Conservation (phyloP, 1,140 invertebrate genomes). For the Oscheius sp. region DNA sequence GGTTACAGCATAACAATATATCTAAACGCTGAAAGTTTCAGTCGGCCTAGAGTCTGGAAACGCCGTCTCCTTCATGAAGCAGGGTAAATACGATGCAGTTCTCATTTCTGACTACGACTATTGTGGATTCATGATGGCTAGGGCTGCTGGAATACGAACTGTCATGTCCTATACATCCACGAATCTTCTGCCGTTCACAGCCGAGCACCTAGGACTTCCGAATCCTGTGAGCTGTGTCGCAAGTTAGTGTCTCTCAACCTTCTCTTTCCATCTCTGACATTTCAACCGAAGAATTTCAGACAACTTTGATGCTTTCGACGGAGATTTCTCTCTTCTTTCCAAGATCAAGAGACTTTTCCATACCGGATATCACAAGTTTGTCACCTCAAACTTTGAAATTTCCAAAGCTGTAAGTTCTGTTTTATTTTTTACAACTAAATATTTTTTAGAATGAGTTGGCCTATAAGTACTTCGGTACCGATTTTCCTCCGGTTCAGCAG, state of each 20-base stretch:
- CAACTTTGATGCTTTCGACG: background rate
- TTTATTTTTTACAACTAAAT: too few relatives aligned
- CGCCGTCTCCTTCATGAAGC: slow-evolving; percentile 4
- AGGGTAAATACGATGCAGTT: slow-evolving; percentile 10
- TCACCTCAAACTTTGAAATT: too few relatives aligned
- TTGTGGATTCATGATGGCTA: background rate
- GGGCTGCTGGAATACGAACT: background rate
- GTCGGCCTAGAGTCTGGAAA: background rate
- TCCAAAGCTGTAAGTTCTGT: too few relatives aligned
- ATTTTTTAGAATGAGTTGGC: too few relatives aligned
- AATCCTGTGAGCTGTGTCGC: background rate
- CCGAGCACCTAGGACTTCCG: slow-evolving; percentile 11
- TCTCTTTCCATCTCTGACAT: background rate
- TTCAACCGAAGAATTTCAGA: background rate
- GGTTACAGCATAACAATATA: background rate
- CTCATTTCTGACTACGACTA: slow-evolving; percentile 11
- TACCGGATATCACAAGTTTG: too few relatives aligned
- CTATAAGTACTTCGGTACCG: background rate
- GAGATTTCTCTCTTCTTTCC: background rate
- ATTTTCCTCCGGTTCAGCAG: background rate
- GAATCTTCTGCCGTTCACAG: background rate
- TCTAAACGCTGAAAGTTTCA: background rate
- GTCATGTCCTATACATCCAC: background rate
- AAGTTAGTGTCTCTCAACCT: background rate
- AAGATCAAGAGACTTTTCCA: background rate